Conservation (phyloP, 1,140 invertebrate species). For the Thereuonema tuberculata region DNA sequence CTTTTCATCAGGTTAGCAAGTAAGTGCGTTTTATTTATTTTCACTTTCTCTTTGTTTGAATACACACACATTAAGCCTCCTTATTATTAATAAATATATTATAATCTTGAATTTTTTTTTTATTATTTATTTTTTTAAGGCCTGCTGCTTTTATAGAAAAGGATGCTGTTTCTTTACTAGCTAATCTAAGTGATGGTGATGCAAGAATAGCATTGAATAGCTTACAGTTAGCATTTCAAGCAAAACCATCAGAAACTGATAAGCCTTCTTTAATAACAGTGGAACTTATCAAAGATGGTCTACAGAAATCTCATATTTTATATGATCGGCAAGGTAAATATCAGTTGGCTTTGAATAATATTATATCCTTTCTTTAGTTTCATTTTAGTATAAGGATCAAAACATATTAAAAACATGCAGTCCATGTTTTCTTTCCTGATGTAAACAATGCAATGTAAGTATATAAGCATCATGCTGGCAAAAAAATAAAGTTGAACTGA, state of each 20-base stretch:
- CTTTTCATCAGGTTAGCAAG: no score
- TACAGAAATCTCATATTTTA: slow-evolving; percentile 51
- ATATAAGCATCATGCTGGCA: no score
- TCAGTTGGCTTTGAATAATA: no score
- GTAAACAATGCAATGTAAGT: no score
- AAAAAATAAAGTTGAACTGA: no score
- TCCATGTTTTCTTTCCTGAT: no score
- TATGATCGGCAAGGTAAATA: slow-evolving; percentile 61
- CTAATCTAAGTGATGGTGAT: slow-evolving; percentile 65
- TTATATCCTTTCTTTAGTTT: slow-evolving; percentile 2
- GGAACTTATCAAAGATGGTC: slow-evolving; percentile 28
- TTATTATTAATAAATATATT: no score
- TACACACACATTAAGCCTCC: no score
- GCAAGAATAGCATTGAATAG: slow-evolving; percentile 60
- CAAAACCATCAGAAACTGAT: slow-evolving; percentile 24
- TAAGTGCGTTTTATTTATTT: no score
- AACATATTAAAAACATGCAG: neutral
- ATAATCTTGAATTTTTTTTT: neutral
- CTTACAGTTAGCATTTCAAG: slow-evolving; percentile 51
- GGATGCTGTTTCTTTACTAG: slow-evolving; percentile 49
- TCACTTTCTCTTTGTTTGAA: no score
- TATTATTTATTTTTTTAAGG: neutral
- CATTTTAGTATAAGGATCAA: no score
- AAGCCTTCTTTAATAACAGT: slow-evolving; percentile 18
- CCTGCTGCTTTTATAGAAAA: slow-evolving; percentile 36